Percentiles rank a stretch among this genome's conserved stretches.
Conservation (phyloP, 2,113 vertebrate genomes). For the Carlito syrichta region DNA sequence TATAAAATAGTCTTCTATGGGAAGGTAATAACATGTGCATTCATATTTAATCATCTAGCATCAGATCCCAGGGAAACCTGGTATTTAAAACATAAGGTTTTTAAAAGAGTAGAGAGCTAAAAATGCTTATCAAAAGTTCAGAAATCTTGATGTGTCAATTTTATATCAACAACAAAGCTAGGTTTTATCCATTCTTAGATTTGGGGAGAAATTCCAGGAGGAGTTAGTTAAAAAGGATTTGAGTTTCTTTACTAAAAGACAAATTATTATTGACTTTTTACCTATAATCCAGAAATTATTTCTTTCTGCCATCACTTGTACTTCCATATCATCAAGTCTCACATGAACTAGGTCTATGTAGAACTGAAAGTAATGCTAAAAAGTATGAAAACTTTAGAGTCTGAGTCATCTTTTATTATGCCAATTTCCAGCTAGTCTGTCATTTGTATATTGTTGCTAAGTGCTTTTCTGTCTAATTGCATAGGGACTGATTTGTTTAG, state of each 20-base stretch:
- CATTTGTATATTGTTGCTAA: slow-evolving; percentile 52
- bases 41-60: not conserved
- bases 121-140: not conserved
- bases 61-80: not conserved
- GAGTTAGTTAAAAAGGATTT: not conserved
- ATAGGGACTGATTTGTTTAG: slow-evolving; percentile 49
- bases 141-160: not conserved
- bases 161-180: not conserved
- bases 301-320: not conserved
- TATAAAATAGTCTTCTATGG: not conserved
- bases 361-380: slow-evolving; percentile 1
- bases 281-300: not conserved
- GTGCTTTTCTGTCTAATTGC: slow-evolving; percentile 39
- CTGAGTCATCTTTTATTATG: slow-evolving; percentile 21
- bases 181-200: not conserved
- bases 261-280: not conserved
- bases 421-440: slow-evolving; percentile 36
- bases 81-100: not conserved
- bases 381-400: not conserved
- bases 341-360: not conserved
- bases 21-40: not conserved
- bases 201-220: not conserved
- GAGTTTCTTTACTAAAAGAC: not conserved
- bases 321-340: not conserved
- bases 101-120: not conserved